Base-by-base conservation (phyloP, 2,113 vertebrate genomes). In the Erythrocercus mccallii region DNA sequence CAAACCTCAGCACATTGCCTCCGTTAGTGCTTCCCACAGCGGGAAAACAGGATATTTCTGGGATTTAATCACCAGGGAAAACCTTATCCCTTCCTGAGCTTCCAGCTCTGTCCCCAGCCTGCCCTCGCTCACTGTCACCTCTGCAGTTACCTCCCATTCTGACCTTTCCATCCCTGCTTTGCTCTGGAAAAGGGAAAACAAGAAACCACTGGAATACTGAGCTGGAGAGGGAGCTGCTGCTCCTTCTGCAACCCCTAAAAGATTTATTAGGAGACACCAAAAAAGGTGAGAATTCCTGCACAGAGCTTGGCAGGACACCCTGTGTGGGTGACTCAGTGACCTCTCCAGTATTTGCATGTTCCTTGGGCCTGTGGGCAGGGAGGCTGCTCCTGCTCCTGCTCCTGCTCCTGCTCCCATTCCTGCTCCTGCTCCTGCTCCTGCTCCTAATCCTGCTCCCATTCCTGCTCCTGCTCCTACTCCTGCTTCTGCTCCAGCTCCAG, bases 301-400 rank as follows among this genome's bases (percentile, higher is more conserved):
- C 62, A 84, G 60, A 92, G 82, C 72, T 90, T 94, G 96, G 96
- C 94, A 96, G 96, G 87, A 96, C 96, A 94, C 50, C 48, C 64
- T 84, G 93, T 88, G 79, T 92, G 94, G 94, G 45, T 94, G 79
- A 85, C 86, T 90, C 90, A 20, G 38, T 42, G 88, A 81, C 86
- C 84, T 94, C 79, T 48, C 86, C 57, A 73, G 37, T 60, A 80
- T 88, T 94, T 70, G 54, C 88, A 60, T 0, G 3, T 54, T 64
- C 60, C 15, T 50, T 8, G 15, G 37, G 57, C n/a, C 40, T 51
- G 31, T 40, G 40, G 62, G 47, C 45, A 83, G 81, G 23, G 30
- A 78, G 30, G 28, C 40, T 85, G 44, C 22, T 79, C n/a, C 86
- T 88, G 72, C 66, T 79, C 56, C 70, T 60, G 14, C 50, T 30